Evolutionary conservation across 2,888 invertebrate species (phyloP).

Genomic region (Cephus spinipes): DNA sequence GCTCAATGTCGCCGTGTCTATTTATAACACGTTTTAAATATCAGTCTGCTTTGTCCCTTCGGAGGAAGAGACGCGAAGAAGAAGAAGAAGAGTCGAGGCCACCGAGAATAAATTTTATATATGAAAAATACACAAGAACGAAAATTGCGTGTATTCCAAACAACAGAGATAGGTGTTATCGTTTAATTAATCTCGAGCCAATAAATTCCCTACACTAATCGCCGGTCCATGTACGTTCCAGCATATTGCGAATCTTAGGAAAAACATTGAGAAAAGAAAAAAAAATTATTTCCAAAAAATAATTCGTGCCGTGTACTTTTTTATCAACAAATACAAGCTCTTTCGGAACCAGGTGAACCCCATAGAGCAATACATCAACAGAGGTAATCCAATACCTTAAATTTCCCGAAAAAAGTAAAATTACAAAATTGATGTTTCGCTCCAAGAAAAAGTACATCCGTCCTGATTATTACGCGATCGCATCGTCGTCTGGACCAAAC

Average conservation of each 20-base stretch:
- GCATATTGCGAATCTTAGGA: no score
- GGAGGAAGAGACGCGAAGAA: neutral
- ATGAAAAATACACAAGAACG: neutral
- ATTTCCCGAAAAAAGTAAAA: neutral
- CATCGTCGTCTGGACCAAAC: neutral
- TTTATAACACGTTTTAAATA: slow-evolving; percentile 18
- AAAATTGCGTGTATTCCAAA: neutral
- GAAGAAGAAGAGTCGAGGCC: neutral
- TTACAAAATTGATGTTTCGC: neutral
- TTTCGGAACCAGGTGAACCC: neutral
- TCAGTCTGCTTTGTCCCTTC: slow-evolving; percentile 14
- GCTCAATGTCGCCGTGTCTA: slow-evolving; percentile 15
- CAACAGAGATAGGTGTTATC: no score
- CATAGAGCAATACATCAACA: neutral
- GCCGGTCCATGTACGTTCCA: no score
- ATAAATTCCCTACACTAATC: no score
- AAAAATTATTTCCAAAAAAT: neutral
- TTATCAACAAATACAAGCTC: neutral
- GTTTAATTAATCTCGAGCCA: no score
- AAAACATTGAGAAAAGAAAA: no score
- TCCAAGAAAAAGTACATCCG: neutral
- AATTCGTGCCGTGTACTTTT: neutral
- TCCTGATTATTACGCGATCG: neutral
- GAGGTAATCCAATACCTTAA: neutral
- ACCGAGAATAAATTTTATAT: neutral